Conservation (phyloP, 1,140 invertebrate genomes). For the Drosophila tristis region DNA sequence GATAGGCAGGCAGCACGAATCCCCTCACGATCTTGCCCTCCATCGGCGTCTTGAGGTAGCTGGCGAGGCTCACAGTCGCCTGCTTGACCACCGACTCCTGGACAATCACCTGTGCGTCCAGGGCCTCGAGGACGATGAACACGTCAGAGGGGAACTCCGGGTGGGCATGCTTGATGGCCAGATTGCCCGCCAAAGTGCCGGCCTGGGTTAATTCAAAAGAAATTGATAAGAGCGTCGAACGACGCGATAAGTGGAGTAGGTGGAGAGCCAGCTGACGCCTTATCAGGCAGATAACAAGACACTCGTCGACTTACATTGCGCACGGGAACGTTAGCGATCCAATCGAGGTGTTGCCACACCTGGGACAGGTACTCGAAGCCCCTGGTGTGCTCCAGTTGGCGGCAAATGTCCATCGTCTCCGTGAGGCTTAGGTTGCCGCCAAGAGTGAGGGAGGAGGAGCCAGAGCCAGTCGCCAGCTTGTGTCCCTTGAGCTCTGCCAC, state of each 20-base stretch:
- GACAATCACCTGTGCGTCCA: conserved; percentile 85
- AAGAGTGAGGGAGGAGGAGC: conserved; percentile 84
- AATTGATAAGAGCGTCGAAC: conserved; percentile 1
- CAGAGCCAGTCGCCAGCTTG: conserved; percentile 8
- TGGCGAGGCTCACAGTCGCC: conserved; percentile 49
- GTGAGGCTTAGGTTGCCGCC: conserved; percentile 89
- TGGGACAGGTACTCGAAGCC: conserved; percentile 85
- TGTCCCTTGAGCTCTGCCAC: conserved; percentile 87
- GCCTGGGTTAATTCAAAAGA: conserved; percentile 73
- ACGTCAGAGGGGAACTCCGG: conserved; percentile 91
- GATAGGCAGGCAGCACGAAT: conserved; percentile 60
- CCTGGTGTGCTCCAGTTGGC: conserved; percentile 84
- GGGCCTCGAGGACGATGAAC: conserved; percentile 89
- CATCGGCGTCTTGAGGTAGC: conserved; percentile 52
- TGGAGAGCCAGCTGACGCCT: conserved; percentile 3
- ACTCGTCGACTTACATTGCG: conserved; percentile 86
- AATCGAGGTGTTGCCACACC: conserved; percentile 86
- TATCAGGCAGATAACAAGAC: conserved; percentile 33
- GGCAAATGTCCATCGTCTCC: conserved; percentile 87
- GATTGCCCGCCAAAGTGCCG: conserved; percentile 91
- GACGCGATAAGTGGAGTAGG: conserved; percentile 28
- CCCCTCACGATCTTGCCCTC: conserved; percentile 59
- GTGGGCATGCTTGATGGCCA: conserved; percentile 90
- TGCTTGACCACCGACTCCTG: conserved; percentile 40
- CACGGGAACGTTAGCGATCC: conserved; percentile 90